Conservation (phyloP, 2,888 invertebrate species). For the Rhynchonema sp. region DNA sequence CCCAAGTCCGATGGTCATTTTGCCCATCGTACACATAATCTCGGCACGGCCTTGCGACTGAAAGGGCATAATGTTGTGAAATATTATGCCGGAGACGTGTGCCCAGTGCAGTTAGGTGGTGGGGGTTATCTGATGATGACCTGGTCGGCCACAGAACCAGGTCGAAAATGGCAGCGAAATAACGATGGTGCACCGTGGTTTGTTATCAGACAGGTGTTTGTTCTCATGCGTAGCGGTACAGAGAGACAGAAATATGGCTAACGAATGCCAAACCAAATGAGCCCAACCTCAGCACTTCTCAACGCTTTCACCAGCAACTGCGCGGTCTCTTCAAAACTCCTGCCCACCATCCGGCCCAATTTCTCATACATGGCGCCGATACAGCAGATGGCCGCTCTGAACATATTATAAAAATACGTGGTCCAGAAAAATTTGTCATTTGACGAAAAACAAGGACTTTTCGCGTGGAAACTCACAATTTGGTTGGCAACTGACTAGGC, state of each 20-base stretch:
- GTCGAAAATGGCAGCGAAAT: too few species aligned
- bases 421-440: not conserved
- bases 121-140: too few species aligned
- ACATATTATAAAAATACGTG: too few species aligned
- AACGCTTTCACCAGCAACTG: slow-evolving; percentile 70
- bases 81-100: too few species aligned
- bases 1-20: slow-evolving; percentile 78
- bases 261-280: too few species aligned
- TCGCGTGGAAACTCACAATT: slow-evolving; percentile 52
- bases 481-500: slow-evolving; percentile 74
- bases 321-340: slow-evolving; percentile 93
- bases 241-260: too few species aligned
- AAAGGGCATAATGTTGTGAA: too few species aligned
- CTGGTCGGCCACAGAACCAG: too few species aligned
- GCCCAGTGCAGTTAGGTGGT: too few species aligned
- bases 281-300: slow-evolving; percentile 53
- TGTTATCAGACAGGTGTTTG: too few species aligned
- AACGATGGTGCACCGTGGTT: too few species aligned
- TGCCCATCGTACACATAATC: slow-evolving; percentile 86
- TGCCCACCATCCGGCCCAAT: slow-evolving; percentile 91
- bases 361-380: slow-evolving; percentile 88
- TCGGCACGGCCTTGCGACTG: slow-evolving; percentile 79
- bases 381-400: slow-evolving; percentile 80
- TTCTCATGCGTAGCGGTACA: too few species aligned
- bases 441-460: not conserved